These are phyloP conservation scores for Metacarcinus magister DNA, from an alignment of 2,888 invertebrate species.

Conservation along the genomic window DNA sequence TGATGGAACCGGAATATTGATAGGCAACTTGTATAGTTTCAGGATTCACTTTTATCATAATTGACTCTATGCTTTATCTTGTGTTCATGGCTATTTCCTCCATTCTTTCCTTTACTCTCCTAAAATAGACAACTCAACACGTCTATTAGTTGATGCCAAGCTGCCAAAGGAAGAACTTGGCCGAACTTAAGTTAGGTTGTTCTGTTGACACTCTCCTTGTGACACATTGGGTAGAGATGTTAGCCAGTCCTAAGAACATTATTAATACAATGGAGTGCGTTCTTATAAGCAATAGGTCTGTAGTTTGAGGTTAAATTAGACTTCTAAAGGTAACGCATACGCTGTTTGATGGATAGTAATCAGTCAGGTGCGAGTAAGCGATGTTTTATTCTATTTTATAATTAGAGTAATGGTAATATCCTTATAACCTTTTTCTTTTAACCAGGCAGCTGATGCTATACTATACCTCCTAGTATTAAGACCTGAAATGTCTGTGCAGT, in stretches of 20 bases:
- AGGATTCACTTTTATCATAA: background rate
- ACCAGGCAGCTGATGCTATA: background rate
- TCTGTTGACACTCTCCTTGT: background rate
- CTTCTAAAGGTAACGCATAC: background rate
- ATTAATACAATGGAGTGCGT: background rate
- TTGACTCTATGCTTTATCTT: background rate
- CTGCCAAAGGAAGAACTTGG: no score
- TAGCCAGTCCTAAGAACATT: background rate
- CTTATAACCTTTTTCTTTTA: background rate
- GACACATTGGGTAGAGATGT: background rate
- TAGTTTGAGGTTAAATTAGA: background rate
- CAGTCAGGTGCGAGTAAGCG: background rate
- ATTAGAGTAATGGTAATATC: background rate
- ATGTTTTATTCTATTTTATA: background rate
- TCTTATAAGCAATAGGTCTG: background rate
- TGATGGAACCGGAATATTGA: no score
- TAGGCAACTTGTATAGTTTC: no score
- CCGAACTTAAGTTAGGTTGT: no score
- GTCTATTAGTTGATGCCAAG: background rate
- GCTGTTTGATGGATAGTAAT: background rate
- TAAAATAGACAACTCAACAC: no score
- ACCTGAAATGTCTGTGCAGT: background rate
- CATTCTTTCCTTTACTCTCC: background rate
- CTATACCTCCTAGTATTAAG: constrained; percentile 39
- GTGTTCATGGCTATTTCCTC: background rate